Evolutionary conservation across 1,140 invertebrate species (phyloP).

Genomic region (Pogonomyrmex californicus): DNA sequence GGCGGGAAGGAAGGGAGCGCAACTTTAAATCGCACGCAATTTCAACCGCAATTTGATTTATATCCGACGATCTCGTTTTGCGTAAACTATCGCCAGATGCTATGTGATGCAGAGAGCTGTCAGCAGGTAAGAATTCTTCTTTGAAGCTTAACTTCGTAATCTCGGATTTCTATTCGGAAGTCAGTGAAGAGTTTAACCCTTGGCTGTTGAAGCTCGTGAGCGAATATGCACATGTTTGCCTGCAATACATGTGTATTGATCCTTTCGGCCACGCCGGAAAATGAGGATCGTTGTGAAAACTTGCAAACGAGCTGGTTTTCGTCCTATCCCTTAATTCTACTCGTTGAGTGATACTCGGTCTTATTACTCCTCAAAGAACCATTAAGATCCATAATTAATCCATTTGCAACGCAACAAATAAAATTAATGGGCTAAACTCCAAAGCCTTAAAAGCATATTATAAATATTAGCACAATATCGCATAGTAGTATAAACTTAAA

Average conservation of each 20-base stretch:
- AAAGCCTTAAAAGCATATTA: background rate
- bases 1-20: no score
- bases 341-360: background rate
- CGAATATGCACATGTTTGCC: background rate
- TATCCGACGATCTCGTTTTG: background rate
- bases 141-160: background rate
- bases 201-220: background rate
- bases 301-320: conserved; percentile 3
- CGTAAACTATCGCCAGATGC: background rate
- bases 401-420: background rate
- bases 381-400: conserved; percentile 28
- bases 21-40: background rate
- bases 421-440: conserved; percentile 8
- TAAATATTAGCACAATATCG: background rate
- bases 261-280: background rate
- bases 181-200: background rate
- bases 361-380: conserved; percentile 9
- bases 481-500: background rate
- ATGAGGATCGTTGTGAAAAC: background rate
- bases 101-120: background rate
- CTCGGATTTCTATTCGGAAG: conserved; percentile 1
- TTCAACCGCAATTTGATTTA: background rate
- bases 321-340: background rate
- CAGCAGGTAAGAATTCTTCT: background rate
- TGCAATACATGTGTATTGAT: conserved; percentile 1